Conservation (phyloP, 2,797 vertebrate species). For the Phoeniculus purpureus region DNA sequence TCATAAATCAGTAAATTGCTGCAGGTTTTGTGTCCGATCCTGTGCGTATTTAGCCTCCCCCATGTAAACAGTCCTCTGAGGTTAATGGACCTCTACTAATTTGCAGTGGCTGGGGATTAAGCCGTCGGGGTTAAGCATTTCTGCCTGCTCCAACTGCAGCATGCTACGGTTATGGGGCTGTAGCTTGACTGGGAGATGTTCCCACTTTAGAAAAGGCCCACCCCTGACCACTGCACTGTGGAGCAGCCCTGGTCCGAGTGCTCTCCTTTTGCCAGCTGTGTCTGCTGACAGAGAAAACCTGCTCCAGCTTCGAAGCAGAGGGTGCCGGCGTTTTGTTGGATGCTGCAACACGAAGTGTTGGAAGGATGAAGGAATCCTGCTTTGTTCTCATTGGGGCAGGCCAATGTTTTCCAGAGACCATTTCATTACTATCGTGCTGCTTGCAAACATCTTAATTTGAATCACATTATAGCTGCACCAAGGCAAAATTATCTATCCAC, state of each 20-base stretch:
- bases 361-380: background rate
- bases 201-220: background rate
- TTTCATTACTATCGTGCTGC: background rate
- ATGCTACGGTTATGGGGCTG: background rate
- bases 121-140: background rate
- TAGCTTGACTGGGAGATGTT: background rate
- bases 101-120: constrained; percentile 18
- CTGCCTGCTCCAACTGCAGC: background rate
- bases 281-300: background rate
- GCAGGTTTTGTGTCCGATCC: constrained; percentile 26
- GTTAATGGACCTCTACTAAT: constrained; percentile 54
- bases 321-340: background rate
- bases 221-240: background rate
- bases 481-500: constrained; percentile 16
- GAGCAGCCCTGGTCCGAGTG: fast-evolving
- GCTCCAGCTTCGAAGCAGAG: background rate
- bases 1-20: background rate
- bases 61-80: background rate
- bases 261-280: background rate
- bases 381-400: background rate
- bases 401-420: background rate
- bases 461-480: background rate
- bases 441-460: constrained; percentile 44
- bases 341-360: background rate
- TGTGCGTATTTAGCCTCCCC: background rate